These are phyloP conservation scores for Pseudomyrmex dendroicus DNA, from an alignment of 1,140 invertebrate genomes.

Conservation along the genomic window DNA sequence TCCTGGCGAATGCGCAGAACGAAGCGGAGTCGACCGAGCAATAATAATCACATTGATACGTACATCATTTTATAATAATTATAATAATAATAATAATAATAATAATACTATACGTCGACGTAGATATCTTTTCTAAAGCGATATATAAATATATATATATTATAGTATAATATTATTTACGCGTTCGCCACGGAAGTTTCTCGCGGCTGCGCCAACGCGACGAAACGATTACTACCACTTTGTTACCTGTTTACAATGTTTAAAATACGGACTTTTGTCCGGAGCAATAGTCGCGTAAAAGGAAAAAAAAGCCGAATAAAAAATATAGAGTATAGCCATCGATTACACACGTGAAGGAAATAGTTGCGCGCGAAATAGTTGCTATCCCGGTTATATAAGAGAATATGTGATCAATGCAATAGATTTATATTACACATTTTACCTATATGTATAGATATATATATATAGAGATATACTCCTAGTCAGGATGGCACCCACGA, in stretches of 20 bases:
- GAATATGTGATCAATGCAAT: slow-evolving; percentile 74
- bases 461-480: slow-evolving; percentile 80
- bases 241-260: slow-evolving; percentile 84
- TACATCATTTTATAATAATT: neutral
- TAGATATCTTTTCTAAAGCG: neutral
- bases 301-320: slow-evolving; percentile 51
- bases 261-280: slow-evolving; percentile 82
- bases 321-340: slow-evolving; percentile 73
- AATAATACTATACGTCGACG: neutral
- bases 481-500: slow-evolving; percentile 81
- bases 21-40: slow-evolving; percentile 38
- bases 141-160: no score
- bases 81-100: no score
- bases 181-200: slow-evolving; percentile 57
- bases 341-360: slow-evolving; percentile 64
- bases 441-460: slow-evolving; percentile 79
- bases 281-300: slow-evolving; percentile 78
- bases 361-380: slow-evolving; percentile 68
- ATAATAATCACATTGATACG: slow-evolving; percentile 54
- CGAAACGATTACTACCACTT: slow-evolving; percentile 82
- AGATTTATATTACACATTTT: slow-evolving; percentile 73
- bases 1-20: slow-evolving; percentile 57
- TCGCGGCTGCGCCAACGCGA: slow-evolving; percentile 51
- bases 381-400: slow-evolving; percentile 71
- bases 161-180: neutral